Base-by-base conservation (phyloP, 2,113 vertebrate genomes). In the Sebastes fasciatus region DNA sequence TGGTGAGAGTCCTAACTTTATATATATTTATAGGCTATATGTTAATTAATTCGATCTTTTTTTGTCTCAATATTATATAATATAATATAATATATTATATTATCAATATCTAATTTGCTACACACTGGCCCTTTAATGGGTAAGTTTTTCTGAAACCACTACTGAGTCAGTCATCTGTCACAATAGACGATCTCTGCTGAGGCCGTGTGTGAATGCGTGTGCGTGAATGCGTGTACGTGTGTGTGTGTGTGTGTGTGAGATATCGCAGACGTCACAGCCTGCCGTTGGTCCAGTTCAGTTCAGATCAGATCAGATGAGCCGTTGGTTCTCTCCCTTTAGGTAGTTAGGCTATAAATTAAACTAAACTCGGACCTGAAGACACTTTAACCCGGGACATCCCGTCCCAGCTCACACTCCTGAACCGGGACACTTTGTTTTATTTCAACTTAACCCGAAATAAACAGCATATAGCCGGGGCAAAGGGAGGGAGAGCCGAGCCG, bases 241-340 rank as follows among this genome's bases (percentile, higher is more conserved):
- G 23, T 34, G 9, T 10, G 64, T 11, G 62, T 23, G 60, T 21
- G 70, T 34, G 65, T 2, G 74, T 26, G 76, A 48, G 80, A 46
- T 64, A 70, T 52, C 71, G 52, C 60, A 60, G 69, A 92, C 93
- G 91, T 94, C 92, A 94, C 90, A 80, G 85, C 40, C 81, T 79
- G 85, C 85, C 79, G 89, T 91, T 83, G 79, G 87, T 84, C 85
- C 86, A 60, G 83, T 71, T 83, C 80, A 57, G 81, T 57, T 77
- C 65, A 34, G 78, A 14, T 65, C 81, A 19, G 26, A 34, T 34
- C 75, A 19, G 74, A 54, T 64, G 55, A 77, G 49, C 74, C 48
- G 60, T 49, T 52, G 73, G 26, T 43, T 51, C 51, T 51, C 48
- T 7, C 12, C 1, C 49, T 4, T 51, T 23, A 12, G 21, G 34